Percentiles rank a stretch among this genome's conserved stretches.
These are phyloP conservation scores for Rousettus leschenaultii DNA, from an alignment of 2,113 vertebrate genomes.

Conservation along the genomic window DNA sequence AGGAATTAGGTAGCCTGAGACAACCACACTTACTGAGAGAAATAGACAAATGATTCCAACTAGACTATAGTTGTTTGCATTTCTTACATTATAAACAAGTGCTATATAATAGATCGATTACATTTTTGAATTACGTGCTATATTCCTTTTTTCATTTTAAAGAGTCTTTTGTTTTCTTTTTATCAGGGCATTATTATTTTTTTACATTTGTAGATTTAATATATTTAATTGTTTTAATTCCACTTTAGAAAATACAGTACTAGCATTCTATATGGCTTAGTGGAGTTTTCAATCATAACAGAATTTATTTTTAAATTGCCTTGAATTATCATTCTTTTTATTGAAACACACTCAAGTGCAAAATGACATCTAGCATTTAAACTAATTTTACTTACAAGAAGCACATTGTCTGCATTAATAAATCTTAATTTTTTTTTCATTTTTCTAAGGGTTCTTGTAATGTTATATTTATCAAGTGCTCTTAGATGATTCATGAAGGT, in stretches of 20 bases:
- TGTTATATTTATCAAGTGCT: not conserved
- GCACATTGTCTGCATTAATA: not conserved
- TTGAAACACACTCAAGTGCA: slow-evolving; percentile 18
- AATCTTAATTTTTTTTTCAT: not conserved
- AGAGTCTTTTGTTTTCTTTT: not conserved
- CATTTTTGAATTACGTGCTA: not conserved
- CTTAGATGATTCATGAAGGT: not conserved
- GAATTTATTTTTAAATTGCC: slow-evolving; percentile 58
- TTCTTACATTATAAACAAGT: not conserved
- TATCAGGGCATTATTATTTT: not conserved
- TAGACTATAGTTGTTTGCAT: not conserved
- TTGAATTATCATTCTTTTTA: slow-evolving; percentile 58
- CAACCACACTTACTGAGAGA: not conserved
- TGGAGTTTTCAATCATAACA: not conserved
- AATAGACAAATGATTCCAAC: not conserved
- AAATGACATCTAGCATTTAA: slow-evolving; percentile 49
- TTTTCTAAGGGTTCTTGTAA: not conserved
- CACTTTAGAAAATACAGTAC: not conserved
- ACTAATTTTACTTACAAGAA: slow-evolving; percentile 6
- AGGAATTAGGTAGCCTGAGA: not conserved
- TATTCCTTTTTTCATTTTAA: not conserved
- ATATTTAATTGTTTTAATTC: not conserved
- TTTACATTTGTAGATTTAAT: not conserved
- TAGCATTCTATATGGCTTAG: not conserved
- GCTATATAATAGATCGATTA: not conserved